Evolutionary conservation across 2,797 vertebrate genomes (phyloP), one percentile per base, ranked within the genome.

Genomic region (Gymnoscopelus microlampas): DNA sequence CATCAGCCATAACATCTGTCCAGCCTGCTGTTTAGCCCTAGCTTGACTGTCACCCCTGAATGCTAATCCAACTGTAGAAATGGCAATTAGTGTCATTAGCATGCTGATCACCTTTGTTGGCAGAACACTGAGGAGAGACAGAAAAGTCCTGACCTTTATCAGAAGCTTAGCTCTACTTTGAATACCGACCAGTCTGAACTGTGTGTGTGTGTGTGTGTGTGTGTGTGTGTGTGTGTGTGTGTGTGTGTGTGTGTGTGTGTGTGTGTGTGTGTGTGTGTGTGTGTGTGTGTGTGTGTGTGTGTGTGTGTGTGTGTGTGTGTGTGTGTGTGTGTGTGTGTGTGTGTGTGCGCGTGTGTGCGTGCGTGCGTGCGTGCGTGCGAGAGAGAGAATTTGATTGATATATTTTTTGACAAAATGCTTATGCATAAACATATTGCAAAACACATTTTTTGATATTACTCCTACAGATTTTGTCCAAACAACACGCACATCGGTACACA

Each of bases 61-160:
- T 89, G 67, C 65, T 82, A 87, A 90, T 84, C 57, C 51, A n/a
- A 23, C 71, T 74, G 63, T 60, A 78, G 60, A 80, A 80, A 85
- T 80, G 79, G 78, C 89, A 89, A 88, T 92, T 89, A 90, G 74
- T 60, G 35, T 74, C 14, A 85, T 94, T 89, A 81, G 85, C 82
- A 93, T 91, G 84, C 91, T 63, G 81, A 81, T 89, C 89, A 76
- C 74, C 39, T 23, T 8, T 48, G 24, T 61, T 69, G 83, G 81
- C 71, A 75, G 70, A 78, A 88, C 80, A 82, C 15, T 61, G 68
- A 64, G 68, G 65, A 68, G 70, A 85, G 68, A 70, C 35, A 66
- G 85, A 71, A 70, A 63, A 83, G 76, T 89, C 84, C 78, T 94
- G 91, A 92, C 91, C 93, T 93, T 44, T 94, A 89, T 93, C 90